phyloP scores from a whole-genome alignment of 2,113 vertebrate species.

The Zapornia atra region DNA sequence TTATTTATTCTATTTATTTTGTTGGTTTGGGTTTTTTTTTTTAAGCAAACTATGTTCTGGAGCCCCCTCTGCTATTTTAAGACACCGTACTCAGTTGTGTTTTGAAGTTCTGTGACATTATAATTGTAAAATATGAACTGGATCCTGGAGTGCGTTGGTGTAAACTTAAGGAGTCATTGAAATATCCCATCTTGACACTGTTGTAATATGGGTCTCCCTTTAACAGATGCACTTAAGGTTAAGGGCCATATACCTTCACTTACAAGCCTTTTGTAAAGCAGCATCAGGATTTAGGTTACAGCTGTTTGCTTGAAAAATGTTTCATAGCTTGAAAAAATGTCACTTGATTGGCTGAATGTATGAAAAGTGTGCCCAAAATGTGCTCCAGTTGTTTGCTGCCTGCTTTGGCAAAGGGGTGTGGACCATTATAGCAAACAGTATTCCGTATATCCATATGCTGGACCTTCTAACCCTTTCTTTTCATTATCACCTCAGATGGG shows the following conservation, averaged over 20 bases:
- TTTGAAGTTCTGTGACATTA: neutral
- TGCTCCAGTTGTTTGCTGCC: neutral
- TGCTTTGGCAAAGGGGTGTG: neutral
- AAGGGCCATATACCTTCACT: slow-evolving; percentile 9
- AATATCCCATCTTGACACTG: neutral
- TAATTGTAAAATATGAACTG: neutral
- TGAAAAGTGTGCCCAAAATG: slow-evolving; percentile 6
- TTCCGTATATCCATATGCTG: fast-evolving
- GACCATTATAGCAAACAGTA: neutral
- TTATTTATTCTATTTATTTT: slow-evolving; percentile 62
- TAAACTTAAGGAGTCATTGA: neutral
- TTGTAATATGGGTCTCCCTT: slow-evolving; percentile 7
- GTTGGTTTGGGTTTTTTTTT: neutral
- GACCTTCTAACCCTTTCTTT: neutral
- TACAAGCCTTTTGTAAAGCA: neutral
- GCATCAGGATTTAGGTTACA: neutral
- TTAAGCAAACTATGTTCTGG: neutral
- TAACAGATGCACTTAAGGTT: slow-evolving; percentile 12
- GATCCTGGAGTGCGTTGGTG: neutral
- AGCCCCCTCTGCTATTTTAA: neutral
- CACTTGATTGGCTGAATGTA: neutral
- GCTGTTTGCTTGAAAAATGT: slow-evolving; percentile 9
- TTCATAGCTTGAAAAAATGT: neutral
- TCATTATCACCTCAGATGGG: neutral
- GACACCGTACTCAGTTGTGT: neutral